phyloP scores from a whole-genome alignment of 2,888 invertebrate species.

The Philaethria dido region DNA sequence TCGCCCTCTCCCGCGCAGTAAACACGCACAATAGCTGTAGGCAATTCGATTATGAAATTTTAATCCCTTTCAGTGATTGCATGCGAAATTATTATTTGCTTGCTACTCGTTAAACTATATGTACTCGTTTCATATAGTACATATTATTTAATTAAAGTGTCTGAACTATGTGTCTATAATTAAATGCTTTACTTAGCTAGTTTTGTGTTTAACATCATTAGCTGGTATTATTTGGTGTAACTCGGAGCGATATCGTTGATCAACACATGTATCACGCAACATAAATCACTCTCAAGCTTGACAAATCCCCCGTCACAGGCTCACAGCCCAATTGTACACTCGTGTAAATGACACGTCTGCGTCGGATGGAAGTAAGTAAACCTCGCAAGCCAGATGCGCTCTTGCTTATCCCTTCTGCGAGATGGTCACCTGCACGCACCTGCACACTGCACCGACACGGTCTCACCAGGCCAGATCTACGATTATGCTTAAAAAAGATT shows the following conservation, averaged over 20 bases:
- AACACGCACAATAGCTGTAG: constrained; percentile 19
- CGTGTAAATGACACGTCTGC: constrained; percentile 12
- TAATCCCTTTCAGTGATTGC: constrained; percentile 21
- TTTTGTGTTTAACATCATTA: neutral
- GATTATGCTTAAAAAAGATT: too few species aligned
- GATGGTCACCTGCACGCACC: neutral
- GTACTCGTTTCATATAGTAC: neutral
- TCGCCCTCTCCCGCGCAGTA: neutral
- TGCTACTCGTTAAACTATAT: constrained; percentile 7
- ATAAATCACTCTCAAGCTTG: constrained; percentile 24
- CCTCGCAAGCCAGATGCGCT: constrained; percentile 24
- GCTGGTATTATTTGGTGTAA: neutral
- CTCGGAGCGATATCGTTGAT: neutral
- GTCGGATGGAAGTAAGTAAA: neutral
- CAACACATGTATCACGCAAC: constrained; percentile 6
- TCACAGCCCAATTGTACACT: constrained; percentile 24
- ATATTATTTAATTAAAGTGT: constrained; percentile 7
- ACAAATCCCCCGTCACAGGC: constrained; percentile 29
- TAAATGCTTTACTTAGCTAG: neutral
- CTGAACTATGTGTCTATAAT: neutral
- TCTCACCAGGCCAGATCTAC: too few species aligned
- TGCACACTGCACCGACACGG: neutral
- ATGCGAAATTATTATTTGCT: constrained; percentile 21
- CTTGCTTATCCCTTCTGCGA: constrained; percentile 10
- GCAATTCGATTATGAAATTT: constrained; percentile 32